Evolutionary conservation across 2,113 vertebrate genomes (phyloP), one percentile per base, ranked within the genome.

Genomic region (Saimiri boliviensis): DNA sequence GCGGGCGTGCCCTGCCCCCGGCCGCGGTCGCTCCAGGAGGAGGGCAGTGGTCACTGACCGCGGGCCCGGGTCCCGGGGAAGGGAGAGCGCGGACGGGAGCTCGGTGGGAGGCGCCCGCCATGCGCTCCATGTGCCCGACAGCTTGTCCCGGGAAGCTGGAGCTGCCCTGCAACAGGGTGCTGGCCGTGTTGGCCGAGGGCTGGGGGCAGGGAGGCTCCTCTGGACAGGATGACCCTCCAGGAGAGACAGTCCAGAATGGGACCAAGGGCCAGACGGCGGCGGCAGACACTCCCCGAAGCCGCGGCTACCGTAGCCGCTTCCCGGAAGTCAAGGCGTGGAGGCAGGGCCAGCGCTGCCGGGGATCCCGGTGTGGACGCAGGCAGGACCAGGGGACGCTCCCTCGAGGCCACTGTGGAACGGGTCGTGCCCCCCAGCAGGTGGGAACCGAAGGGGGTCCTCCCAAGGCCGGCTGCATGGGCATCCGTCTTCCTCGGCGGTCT

Each of bases 341-440:
- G 60, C 20, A 42, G 81, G 54, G 12, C 56, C 19, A 6, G 8
- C 7, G 60, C 58, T 27, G 19, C 63, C 2, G 4, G 52, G 58
- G 60, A 1, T 42, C 47, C 85, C 10, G 3, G 25, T 3, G 0
- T 0, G 3, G 63, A n/a, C 3, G 1, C 5, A 0, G 5, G 40
- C 42, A 45, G 52, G 74, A 63, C 11, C 1, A 3, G 20, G 47
- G 19, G 40, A 35, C 17, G 35, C 12, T 10, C 63, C 52, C 45
- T 6, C 0, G 5, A 49, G 73, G 54, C 71, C 0, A 1, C 0
- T 42, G 49, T 81, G 45, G 80, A 37, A 47, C 40, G 14, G 49
- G 17, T 19, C 5, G 3, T 8, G 37, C 32, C 3, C 6, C 52
- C 19, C 6, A 0, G 10, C 0, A 0, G 11, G 37, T 45, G 76